phyloP scores from a whole-genome alignment of 2,888 invertebrate species.

The Aproaerema taeniolella region DNA sequence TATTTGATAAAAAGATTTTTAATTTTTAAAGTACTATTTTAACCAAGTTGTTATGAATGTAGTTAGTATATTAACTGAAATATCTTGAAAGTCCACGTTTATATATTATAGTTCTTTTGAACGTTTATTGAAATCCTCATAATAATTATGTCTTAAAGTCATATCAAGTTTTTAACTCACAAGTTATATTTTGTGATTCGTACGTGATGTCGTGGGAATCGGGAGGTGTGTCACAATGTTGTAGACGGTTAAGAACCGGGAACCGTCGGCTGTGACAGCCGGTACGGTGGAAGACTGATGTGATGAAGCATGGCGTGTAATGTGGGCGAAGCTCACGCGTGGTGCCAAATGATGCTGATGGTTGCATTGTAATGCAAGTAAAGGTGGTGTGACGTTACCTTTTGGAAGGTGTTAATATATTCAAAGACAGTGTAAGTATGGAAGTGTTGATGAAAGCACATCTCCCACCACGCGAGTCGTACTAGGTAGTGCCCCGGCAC shows the following conservation, averaged over 20 bases:
- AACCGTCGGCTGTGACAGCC: neutral
- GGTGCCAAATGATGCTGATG: conserved; percentile 7
- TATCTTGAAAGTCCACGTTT: conserved; percentile 69
- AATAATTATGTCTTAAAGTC: conserved; percentile 60
- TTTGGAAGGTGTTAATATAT: too few species aligned
- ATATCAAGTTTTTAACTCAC: conserved; percentile 61
- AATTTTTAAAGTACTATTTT: conserved; percentile 70
- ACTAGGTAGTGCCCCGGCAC: neutral
- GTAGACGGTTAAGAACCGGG: conserved; percentile 5
- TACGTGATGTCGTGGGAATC: neutral
- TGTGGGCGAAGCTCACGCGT: conserved; percentile 5
- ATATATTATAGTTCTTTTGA: conserved; percentile 65
- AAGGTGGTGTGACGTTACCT: neutral
- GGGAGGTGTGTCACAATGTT: conserved; percentile 2
- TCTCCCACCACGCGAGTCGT: conserved; percentile 9
- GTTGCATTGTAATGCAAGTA: conserved; percentile 5
- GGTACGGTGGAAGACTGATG: conserved; percentile 7
- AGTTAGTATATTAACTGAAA: conserved; percentile 71
- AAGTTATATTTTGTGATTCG: conserved; percentile 32
- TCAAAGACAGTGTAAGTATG: neutral
- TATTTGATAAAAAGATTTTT: conserved; percentile 67
- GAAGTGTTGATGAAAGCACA: neutral
- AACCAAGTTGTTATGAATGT: conserved; percentile 73
- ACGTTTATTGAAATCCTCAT: conserved; percentile 52
- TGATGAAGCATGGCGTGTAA: conserved; percentile 2